Evolutionary conservation across 2,797 vertebrate species (phyloP).

Genomic region (Pelobates cultripes): DNA sequence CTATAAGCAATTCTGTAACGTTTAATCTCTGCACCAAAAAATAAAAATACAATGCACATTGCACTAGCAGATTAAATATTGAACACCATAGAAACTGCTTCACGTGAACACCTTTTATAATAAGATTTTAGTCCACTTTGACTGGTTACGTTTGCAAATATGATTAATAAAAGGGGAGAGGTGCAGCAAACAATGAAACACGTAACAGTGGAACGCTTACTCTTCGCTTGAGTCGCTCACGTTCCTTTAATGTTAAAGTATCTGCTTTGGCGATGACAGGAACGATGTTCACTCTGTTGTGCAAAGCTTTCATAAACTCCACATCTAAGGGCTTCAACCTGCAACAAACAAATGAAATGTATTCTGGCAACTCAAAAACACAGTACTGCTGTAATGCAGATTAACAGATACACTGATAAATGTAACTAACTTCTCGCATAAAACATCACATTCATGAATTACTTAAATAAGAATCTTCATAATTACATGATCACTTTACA

Average conservation of each 20-base stretch:
- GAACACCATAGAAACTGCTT: no score
- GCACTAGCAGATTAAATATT: no score
- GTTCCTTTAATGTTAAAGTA: slow-evolving; percentile 91
- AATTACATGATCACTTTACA: no score
- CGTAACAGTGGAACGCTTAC: slow-evolving; percentile 71
- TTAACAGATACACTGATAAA: neutral
- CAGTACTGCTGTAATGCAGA: neutral
- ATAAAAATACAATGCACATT: no score
- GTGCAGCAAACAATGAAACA: neutral
- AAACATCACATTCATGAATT: neutral
- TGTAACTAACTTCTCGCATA: neutral
- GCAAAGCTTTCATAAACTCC: slow-evolving; percentile 98
- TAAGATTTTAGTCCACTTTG: no score
- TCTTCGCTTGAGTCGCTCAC: slow-evolving; percentile 93
- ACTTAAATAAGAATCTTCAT: no score
- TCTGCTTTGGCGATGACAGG: slow-evolving; percentile 98
- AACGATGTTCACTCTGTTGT: slow-evolving; percentile 98
- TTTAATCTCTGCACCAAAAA: no score
- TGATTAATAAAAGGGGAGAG: no score
- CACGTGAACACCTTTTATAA: no score
- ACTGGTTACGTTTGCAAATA: no score
- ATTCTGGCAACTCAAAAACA: neutral
- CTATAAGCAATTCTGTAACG: no score
- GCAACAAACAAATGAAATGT: slow-evolving; percentile 32
- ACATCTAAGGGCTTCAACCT: slow-evolving; percentile 96